Base-by-base conservation (phyloP, 2,797 vertebrate genomes). In the Gallinago solitaria region DNA sequence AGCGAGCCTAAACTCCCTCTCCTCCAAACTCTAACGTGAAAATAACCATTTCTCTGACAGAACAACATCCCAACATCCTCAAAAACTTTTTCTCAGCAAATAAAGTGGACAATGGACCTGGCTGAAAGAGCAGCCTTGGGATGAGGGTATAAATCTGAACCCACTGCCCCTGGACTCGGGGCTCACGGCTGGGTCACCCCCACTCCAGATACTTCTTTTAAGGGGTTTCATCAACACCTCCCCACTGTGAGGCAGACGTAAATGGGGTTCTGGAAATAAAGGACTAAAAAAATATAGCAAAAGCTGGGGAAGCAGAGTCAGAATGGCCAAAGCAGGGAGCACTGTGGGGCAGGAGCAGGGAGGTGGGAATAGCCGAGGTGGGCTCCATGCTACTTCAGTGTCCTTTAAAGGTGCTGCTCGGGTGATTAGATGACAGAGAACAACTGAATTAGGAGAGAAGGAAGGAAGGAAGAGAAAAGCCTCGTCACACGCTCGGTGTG, bases 401-500 rank as follows among this genome's bases (percentile, higher is more conserved):
- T 30, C 67, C 70, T 67, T 33, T 32, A 16, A 33, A 73, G 30
- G 28, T 9, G 53, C 60, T 39, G 68, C 53, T 41, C 2, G 20
- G 67, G 69, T 1, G 33, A 27, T 33, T 3, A 39, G 39, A 27
- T 35, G 23, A 39, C 30, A 86, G 43, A 65, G 27, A 85, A 50
- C 13, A 67, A 70, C 21, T 2, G 13, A 64, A n/a, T 9, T 16
- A 19, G 45, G 43, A 73, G 20, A 1, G 50, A 51, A 54, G 89
- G 32, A 19, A 54, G 89, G 32, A 19, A 77, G 28, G 20, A 53
- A 87, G 47, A 27, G 39, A 71, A 83, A 85, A 50, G 23, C 50
- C 32, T 48, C 3, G 2, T 30, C 5, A 7, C 50, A 59, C 1
- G 1, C 48, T 39, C 16, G 30, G 25, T 9, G 27, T 9, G 30